A percentile compares a stretch with the other conserved stretches of the same genome.
These are phyloP conservation scores for Eublepharis macularius DNA, from an alignment of 2,113 vertebrate genomes.

Conservation along the genomic window DNA sequence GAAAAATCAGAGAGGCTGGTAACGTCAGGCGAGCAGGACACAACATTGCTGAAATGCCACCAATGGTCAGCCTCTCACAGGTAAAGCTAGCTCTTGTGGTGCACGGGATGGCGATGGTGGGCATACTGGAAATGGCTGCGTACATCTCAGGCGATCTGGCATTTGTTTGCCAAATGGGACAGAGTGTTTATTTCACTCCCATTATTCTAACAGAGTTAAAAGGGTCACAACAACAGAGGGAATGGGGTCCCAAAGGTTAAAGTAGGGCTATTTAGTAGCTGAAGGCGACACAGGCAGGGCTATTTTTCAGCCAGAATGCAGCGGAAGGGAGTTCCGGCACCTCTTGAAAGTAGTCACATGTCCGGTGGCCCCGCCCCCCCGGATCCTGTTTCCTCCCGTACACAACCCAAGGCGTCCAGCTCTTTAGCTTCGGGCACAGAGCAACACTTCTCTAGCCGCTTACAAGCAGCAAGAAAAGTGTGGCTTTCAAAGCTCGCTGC, in stretches of 20 bases:
- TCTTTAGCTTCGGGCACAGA: no score
- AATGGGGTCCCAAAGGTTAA: background rate
- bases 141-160: fast-evolving
- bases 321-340: no score
- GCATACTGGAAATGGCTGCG: background rate
- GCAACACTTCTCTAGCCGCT: no score
- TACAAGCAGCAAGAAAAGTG: no score
- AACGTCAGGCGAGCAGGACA: background rate
- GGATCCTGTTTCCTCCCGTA: no score
- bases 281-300: no score
- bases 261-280: background rate
- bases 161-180: background rate
- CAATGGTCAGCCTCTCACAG: background rate
- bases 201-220: background rate
- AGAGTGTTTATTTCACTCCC: background rate
- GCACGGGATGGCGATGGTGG: fast-evolving
- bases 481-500: no score
- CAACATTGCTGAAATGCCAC: background rate
- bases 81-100: background rate
- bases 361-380: no score
- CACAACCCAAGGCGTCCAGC: no score
- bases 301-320: no score
- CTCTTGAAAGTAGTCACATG: no score
- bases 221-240: background rate
- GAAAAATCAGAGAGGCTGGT: background rate